These are phyloP conservation scores for Papilio polytes DNA, from an alignment of 1,140 invertebrate species.

Conservation along the genomic window DNA sequence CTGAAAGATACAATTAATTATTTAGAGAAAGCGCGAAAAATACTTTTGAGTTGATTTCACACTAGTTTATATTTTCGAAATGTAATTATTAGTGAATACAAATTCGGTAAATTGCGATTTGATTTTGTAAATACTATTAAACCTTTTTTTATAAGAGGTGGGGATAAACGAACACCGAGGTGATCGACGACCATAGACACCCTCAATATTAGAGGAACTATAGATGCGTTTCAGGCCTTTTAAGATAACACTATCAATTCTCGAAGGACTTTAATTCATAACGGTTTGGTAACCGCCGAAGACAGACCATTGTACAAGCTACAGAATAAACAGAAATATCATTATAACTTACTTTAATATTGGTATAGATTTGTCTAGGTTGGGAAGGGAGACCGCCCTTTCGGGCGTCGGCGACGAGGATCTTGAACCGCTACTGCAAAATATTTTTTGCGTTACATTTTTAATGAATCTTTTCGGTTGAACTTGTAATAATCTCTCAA, in stretches of 20 bases:
- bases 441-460: slow-evolving; percentile 15
- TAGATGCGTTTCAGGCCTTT: too few species aligned
- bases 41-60: too few species aligned
- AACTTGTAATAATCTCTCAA: background rate
- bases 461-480: background rate
- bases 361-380: slow-evolving; percentile 7
- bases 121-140: background rate
- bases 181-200: too few species aligned
- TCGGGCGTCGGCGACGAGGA: background rate
- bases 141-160: too few species aligned
- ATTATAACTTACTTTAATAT: slow-evolving; percentile 4
- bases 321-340: background rate
- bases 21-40: too few species aligned
- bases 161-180: too few species aligned
- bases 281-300: too few species aligned
- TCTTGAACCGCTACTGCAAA: background rate
- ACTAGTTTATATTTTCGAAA: too few species aligned
- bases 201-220: too few species aligned
- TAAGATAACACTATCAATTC: too few species aligned
- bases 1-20: background rate
- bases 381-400: background rate
- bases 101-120: background rate
- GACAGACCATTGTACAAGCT: background rate
- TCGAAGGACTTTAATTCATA: too few species aligned
- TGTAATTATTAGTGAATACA: too few species aligned